Conservation (phyloP, 1,140 invertebrate genomes). For the silkworm (Bombyx mori) region DNA sequence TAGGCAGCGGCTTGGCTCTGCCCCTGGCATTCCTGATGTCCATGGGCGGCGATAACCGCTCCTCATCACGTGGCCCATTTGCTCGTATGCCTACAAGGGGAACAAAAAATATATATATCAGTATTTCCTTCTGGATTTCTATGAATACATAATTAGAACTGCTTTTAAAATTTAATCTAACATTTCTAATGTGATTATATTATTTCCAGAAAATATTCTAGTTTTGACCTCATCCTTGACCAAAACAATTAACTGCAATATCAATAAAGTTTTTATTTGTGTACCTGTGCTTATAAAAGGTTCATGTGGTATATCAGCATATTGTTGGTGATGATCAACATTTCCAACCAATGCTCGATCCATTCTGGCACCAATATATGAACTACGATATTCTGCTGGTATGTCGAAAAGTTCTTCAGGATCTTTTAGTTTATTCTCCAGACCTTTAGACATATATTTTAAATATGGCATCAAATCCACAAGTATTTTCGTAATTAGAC, state of each 20-base stretch:
- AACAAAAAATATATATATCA: no score
- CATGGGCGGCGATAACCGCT: no score
- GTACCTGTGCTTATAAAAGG: slow-evolving; percentile 58
- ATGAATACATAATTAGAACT: no score
- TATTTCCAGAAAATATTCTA: no score
- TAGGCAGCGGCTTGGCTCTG: no score
- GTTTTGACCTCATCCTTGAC: no score
- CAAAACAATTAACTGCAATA: background rate
- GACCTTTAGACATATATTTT: slow-evolving; percentile 32
- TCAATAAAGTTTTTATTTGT: background rate
- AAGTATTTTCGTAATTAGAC: background rate
- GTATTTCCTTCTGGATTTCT: no score
- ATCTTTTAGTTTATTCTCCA: slow-evolving; percentile 78
- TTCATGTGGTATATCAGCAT: slow-evolving; percentile 53
- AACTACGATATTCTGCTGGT: slow-evolving; percentile 78
- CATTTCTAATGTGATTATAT: no score
- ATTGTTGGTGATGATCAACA: slow-evolving; percentile 56
- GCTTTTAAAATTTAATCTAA: no score
- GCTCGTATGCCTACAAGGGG: no score
- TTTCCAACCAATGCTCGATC: slow-evolving; percentile 68
- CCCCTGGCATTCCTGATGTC: no score
- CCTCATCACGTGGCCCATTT: no score
- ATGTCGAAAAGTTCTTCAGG: slow-evolving; percentile 90
- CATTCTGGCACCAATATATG: slow-evolving; percentile 73
- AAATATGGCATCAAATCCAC: background rate